Base-by-base conservation (phyloP, 2,113 vertebrate species). In the Alligator sinensis region DNA sequence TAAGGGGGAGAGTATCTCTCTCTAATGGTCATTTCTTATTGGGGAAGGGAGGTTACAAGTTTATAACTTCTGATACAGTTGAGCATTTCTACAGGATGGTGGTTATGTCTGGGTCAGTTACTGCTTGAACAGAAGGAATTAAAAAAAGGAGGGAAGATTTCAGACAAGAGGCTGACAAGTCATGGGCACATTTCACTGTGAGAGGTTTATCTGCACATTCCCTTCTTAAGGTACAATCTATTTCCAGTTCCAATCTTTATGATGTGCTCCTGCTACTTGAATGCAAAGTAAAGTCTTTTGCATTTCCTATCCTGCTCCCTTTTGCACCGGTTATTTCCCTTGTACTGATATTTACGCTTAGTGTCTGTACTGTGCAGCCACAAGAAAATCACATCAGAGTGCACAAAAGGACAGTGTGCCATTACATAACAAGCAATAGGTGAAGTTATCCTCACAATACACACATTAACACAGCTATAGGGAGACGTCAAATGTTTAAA, bases 221-320 rank as follows among this genome's bases (percentile, higher is more conserved):
- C 76, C 86, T 91, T 75, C 78, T 95, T 78, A 81, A 94, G 38
- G 11, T 28, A 18, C 78, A 84, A 93, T 88, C 80, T 24, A 79
- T 54, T 91, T 47, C 82, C 82, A 80, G n/a, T 87, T 22, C 59
- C 59, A 64, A 61, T n/a, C n/a, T 80, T 63, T 63, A 58, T 24
- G 76, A 57, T 28, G 82, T 38, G 74, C 38, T 68, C 55, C 75
- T 78, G n/a, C 74, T 89, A 76, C 59, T 77, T 55, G 74, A 90
- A 88, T 8, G 4, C 63, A 70, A 62, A 84, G 87, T 64, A 25
- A n/a, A 76, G 84, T 84, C 30, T 70, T 55, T 47, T 75, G 59
- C 92, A 88, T 88, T 74, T 68, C 21, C 86, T 82, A 18, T n/a
- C 75, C 82, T 28, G 38, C 87, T 87, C 84, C 93, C n/a, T 81